phyloP scores from a whole-genome alignment of 2,113 vertebrate genomes.

The Prolemur simus region DNA sequence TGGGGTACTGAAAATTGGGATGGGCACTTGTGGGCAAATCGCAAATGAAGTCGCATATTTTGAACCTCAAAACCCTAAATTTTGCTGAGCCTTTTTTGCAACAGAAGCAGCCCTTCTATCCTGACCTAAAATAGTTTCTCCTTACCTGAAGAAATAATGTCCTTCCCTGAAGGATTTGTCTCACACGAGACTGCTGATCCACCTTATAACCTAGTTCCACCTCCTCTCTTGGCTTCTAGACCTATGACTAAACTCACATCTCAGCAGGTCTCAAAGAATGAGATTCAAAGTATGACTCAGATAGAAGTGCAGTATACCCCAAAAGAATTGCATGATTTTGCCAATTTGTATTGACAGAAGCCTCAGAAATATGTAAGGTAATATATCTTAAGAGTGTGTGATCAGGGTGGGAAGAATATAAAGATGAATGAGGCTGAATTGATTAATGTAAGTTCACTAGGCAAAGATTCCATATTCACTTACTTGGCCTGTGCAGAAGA shows the following conservation, averaged over 20 bases:
- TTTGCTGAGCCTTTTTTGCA: background rate
- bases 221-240: background rate
- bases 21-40: background rate
- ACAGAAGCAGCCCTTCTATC: background rate
- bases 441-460: background rate
- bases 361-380: background rate
- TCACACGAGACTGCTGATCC: background rate
- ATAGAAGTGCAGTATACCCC: background rate
- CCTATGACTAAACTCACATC: background rate
- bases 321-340: background rate
- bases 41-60: background rate
- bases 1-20: background rate
- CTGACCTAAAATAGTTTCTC: background rate
- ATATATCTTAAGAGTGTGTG: background rate
- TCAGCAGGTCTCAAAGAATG: background rate
- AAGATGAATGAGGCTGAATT: background rate
- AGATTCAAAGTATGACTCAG: background rate
- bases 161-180: no score
- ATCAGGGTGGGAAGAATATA: background rate
- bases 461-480: background rate
- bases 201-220: background rate
- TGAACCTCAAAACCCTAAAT: background rate
- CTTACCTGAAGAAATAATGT: background rate
- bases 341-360: background rate
- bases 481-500: background rate